A percentile compares a stretch with the other conserved stretches of the same genome.
Evolutionary conservation across 1,140 invertebrate species (phyloP).

Genomic region (Watersipora subatra): DNA sequence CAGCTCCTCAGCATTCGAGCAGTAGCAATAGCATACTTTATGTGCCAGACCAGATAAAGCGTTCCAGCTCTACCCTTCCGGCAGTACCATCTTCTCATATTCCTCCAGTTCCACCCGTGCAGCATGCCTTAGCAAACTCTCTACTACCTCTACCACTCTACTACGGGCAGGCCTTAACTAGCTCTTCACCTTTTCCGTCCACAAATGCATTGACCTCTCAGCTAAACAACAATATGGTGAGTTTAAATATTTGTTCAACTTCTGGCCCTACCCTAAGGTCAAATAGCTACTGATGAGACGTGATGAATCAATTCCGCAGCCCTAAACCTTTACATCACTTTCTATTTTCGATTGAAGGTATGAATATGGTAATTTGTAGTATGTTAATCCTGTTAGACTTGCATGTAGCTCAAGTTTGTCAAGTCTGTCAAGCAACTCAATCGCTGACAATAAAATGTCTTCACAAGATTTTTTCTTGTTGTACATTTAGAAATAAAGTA

Average conservation of each 20-base stretch:
- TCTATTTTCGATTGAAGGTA: too few relatives aligned
- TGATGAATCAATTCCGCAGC: too few relatives aligned
- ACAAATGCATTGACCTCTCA: not conserved
- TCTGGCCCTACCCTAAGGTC: slow-evolving; percentile 18
- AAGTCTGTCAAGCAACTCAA: too few relatives aligned
- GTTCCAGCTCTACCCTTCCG: not conserved
- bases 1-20: not conserved
- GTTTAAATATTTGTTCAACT: slow-evolving; percentile 11
- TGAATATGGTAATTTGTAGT: too few relatives aligned
- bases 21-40: not conserved
- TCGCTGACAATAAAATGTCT: too few relatives aligned
- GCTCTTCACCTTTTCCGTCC: not conserved
- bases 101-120: not conserved
- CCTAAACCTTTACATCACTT: too few relatives aligned
- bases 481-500: too few relatives aligned
- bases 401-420: too few relatives aligned
- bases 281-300: too few relatives aligned
- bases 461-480: too few relatives aligned
- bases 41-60: not conserved
- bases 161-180: not conserved
- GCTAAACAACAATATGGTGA: slow-evolving; percentile 2
- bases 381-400: too few relatives aligned
- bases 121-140: not conserved
- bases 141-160: not conserved
- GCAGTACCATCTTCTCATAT: not conserved